Conservation (phyloP, 2,113 vertebrate species). For the Aythya baeri region DNA sequence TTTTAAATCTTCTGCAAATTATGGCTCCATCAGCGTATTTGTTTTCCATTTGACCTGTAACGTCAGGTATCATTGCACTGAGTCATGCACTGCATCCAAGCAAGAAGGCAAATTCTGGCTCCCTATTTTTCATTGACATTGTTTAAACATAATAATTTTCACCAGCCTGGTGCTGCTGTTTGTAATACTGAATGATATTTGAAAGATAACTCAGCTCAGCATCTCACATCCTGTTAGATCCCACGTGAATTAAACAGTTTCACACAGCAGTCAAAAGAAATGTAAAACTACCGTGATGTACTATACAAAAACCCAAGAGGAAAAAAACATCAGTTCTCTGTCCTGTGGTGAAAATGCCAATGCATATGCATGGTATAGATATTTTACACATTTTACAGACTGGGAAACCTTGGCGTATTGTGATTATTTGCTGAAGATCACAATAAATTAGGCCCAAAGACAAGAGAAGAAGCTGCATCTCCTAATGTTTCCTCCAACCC, state of each 20-base stretch:
- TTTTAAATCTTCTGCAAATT: slow-evolving; percentile 38
- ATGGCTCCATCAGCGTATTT: slow-evolving; percentile 25
- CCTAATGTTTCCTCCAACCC: background rate
- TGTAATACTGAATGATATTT: slow-evolving; percentile 28
- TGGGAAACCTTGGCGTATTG: background rate
- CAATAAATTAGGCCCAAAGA: background rate
- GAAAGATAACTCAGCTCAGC: slow-evolving; percentile 26
- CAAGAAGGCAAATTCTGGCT: slow-evolving; percentile 29
- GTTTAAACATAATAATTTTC: slow-evolving; percentile 40
- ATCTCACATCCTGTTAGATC: slow-evolving; percentile 22
- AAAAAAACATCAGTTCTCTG: background rate
- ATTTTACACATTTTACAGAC: background rate
- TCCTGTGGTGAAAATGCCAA: background rate
- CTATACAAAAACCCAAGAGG: background rate
- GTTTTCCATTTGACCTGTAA: slow-evolving; percentile 45
- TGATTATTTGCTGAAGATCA: background rate
- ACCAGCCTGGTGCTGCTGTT: slow-evolving; percentile 1
- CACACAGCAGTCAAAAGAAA: background rate
- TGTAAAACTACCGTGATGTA: background rate
- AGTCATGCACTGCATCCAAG: slow-evolving; percentile 19
- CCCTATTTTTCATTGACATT: slow-evolving; percentile 34
- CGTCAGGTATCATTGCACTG: background rate
- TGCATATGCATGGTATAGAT: background rate
- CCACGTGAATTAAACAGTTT: background rate
- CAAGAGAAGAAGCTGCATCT: background rate